Conservation (phyloP, 2,888 invertebrate genomes). For the Allolobophora icterica region DNA sequence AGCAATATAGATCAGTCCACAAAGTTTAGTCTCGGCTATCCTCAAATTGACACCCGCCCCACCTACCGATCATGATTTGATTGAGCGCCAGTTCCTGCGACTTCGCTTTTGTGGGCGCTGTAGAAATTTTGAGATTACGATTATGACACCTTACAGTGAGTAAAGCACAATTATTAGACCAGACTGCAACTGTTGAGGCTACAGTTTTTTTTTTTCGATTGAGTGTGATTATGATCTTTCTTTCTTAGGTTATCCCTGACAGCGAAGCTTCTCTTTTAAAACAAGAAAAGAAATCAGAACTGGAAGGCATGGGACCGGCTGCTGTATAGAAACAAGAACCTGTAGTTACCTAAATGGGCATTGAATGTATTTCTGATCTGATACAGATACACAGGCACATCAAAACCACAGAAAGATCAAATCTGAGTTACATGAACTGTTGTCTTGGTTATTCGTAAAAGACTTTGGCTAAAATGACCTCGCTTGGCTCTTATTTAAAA, state of each 20-base stretch:
- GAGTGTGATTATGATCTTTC: neutral
- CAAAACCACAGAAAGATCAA: neutral
- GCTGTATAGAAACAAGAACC: neutral
- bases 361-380: neutral
- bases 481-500: no score
- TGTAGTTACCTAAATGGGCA: neutral
- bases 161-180: neutral
- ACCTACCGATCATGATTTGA: no score
- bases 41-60: no score
- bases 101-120: no score
- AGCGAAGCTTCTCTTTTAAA: neutral
- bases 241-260: neutral
- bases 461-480: neutral
- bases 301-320: neutral
- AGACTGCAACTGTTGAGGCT: neutral
- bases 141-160: neutral
- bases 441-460: neutral
- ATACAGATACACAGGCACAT: neutral
- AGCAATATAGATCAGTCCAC: no score
- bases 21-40: neutral
- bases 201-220: neutral
- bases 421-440: neutral
- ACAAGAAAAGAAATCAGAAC: slow-evolving; percentile 14
- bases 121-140: no score
- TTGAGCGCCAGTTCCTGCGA: no score